Conservation (phyloP, 1,140 invertebrate species). For the Leptoteleia sp. region DNA sequence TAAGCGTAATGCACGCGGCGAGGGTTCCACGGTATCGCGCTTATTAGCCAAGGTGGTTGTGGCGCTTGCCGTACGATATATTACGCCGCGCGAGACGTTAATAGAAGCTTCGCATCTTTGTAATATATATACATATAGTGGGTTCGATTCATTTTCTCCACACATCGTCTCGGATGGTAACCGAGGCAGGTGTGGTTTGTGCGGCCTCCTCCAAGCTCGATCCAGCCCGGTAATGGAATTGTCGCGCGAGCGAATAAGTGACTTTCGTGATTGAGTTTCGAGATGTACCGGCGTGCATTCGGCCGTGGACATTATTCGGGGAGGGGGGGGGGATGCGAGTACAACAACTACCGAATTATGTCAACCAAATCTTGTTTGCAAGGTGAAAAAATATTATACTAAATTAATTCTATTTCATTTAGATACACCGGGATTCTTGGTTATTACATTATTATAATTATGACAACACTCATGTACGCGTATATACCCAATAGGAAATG, state of each 20-base stretch:
- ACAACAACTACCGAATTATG: too few species aligned
- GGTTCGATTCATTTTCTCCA: slow-evolving; percentile 58
- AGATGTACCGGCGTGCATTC: slow-evolving; percentile 54
- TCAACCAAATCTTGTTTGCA: too few species aligned
- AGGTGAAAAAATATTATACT: too few species aligned
- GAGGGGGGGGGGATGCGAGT: too few species aligned
- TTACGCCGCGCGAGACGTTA: slow-evolving; percentile 41
- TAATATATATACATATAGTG: slow-evolving; percentile 20
- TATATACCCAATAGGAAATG: too few species aligned
- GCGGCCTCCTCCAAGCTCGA: slow-evolving; percentile 55
- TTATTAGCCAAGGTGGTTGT: slow-evolving; percentile 51
- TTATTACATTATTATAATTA: too few species aligned
- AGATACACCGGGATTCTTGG: too few species aligned
- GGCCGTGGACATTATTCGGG: too few species aligned
- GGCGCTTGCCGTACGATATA: slow-evolving; percentile 30
- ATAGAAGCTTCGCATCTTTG: slow-evolving; percentile 27
- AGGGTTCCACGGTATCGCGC: slow-evolving; percentile 12
- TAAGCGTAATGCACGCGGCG: slow-evolving; percentile 8
- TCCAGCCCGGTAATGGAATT: slow-evolving; percentile 70
- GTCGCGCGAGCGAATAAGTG: slow-evolving; percentile 68
- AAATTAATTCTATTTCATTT: too few species aligned
- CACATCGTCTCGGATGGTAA: slow-evolving; percentile 46
- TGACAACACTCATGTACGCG: too few species aligned
- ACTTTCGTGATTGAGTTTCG: slow-evolving; percentile 66
- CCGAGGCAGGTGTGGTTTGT: slow-evolving; percentile 62